Evolutionary conservation across 1,140 invertebrate species (phyloP), one percentile per base, ranked within the genome.

Genomic region (Tribolium madens): DNA sequence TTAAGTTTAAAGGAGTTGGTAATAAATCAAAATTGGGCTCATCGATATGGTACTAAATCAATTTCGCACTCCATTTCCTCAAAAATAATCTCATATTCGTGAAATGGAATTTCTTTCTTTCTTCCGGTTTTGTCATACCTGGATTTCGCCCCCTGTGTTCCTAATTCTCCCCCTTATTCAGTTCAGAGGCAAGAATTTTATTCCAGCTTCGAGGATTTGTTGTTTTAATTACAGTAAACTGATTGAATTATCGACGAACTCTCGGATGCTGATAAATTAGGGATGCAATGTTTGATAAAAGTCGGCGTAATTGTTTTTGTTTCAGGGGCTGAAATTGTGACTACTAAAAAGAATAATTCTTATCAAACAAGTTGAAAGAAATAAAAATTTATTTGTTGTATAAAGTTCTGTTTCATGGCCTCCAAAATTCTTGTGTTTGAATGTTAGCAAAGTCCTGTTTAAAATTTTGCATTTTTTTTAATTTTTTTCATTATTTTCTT

Each of bases 21-120:
- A 64, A 64, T 64, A 64, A 64, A n/a, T 33, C 26, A 64, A 64
- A 64, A 64, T 31, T 12, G 57, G 31, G 14, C 21, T n/a, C 57
- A 64, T 64, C 57, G 46, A 26, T 72, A 52, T 52, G 70, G 31
- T 47, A 50, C 70, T 72, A 72, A 72, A 72, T 72, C 70, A 72
- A 72, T 72, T 72, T 72, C 47, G n/a, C 14, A 31, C 70, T 26
- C 47, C 70, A 72, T 72, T 72, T 48, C 69, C 47, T 12, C 15
- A 71, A 50, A 71, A 71, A 71, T 48, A 50, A 50, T 26, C 69
- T 46, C 15, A 48, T 47, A 71, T 71, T 71, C 69, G 17, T 50
- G 47, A 31, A 72, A 72, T 52, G 26, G 70, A 48, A 72, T 72
- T 72, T 17, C 47, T 31, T 15, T 72, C 14, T 71, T 48, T 72